A percentile compares a stretch with the other conserved stretches of the same genome.
phyloP scores from a whole-genome alignment of 1,140 invertebrate genomes.

The Temnothorax nylanderi region DNA sequence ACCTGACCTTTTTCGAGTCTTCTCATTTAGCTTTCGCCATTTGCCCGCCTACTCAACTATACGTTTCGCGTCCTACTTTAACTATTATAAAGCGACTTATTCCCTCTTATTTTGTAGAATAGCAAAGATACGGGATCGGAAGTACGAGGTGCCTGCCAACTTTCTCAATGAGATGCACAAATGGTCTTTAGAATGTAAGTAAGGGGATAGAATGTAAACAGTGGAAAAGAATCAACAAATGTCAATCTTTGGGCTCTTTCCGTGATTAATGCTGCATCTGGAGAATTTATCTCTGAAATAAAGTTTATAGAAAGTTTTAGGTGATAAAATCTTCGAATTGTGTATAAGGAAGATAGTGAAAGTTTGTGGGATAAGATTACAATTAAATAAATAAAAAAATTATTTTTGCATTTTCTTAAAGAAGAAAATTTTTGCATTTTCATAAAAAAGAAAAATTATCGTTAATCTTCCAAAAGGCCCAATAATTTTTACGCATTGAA shows the following conservation, averaged over 20 bases:
- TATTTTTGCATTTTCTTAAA: neutral
- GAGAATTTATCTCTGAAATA: neutral
- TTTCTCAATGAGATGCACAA: constrained; percentile 94
- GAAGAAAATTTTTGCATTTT: neutral
- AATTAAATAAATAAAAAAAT: neutral
- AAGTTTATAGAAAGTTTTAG: neutral
- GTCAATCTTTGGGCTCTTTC: neutral
- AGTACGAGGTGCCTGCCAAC: constrained; percentile 90
- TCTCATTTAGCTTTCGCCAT: neutral
- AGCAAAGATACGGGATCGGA: constrained; percentile 88
- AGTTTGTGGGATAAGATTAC: neutral
- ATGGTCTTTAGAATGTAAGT: constrained; percentile 94
- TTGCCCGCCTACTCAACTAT: neutral
- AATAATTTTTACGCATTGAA: neutral
- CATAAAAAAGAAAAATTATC: neutral
- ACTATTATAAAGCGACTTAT: neutral
- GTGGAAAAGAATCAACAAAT: neutral
- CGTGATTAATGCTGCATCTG: neutral
- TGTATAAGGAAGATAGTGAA: neutral
- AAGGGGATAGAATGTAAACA: neutral
- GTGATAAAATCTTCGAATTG: neutral
- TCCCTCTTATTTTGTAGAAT: constrained; percentile 87
- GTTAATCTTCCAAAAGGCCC: neutral
- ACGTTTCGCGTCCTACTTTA: neutral
- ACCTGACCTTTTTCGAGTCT: constrained; percentile 16